Conservation (phyloP, 1,140 invertebrate genomes). For the Drosophila sulfurigaster region DNA sequence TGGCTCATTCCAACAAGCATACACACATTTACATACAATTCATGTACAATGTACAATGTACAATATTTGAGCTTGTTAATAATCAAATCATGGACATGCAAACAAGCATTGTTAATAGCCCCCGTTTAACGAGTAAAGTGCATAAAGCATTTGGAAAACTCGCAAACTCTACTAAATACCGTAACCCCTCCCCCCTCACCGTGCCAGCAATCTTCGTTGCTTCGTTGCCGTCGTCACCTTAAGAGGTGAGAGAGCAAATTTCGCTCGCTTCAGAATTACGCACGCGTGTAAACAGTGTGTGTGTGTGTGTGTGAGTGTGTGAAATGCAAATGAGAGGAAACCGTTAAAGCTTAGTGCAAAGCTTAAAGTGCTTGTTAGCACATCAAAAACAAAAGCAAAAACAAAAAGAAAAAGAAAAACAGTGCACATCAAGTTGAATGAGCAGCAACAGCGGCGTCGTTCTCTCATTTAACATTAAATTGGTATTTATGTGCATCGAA, state of each 20-base stretch:
- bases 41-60: not conserved
- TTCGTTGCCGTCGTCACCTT: not conserved
- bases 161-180: conserved; percentile 9
- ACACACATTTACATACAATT: too few species aligned
- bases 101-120: conserved; percentile 7
- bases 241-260: conserved; percentile 2
- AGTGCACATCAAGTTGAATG: conserved; percentile 7
- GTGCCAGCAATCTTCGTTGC: too few species aligned
- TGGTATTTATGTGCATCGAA: not conserved
- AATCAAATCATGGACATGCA: conserved; percentile 21
- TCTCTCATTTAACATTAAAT: not conserved
- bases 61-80: conserved; percentile 4
- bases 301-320: not conserved
- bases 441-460: too few species aligned
- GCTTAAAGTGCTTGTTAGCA: conserved; percentile 14
- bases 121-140: conserved; percentile 11
- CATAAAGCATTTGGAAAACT: conserved; percentile 21
- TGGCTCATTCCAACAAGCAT: conserved; percentile 13
- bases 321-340: conserved; percentile 17
- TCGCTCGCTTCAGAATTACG: not conserved
- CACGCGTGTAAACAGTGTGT: conserved; percentile 1
- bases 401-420: too few species aligned
- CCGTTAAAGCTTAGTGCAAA: conserved; percentile 16
- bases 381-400: not conserved
- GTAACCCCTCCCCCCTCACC: not conserved